A percentile compares a stretch with the other conserved stretches of the same genome.
phyloP scores from a whole-genome alignment of 2,888 invertebrate genomes.

The Steinernema scapterisci region DNA sequence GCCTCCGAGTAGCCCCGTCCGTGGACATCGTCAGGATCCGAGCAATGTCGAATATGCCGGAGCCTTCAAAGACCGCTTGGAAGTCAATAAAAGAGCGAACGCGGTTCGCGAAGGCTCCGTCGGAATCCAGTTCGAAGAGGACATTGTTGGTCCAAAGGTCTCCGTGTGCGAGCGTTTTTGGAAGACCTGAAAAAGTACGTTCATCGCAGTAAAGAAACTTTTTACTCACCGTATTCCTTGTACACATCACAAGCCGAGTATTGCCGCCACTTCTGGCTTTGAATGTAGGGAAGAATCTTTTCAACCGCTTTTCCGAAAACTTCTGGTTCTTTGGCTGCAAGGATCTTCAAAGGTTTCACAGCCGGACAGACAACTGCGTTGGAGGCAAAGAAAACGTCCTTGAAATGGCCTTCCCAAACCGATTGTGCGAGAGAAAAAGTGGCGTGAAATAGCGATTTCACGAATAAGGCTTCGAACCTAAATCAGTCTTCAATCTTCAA shows the following conservation, averaged over 20 bases:
- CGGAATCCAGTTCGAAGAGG: not conserved
- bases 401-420: not conserved
- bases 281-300: not conserved
- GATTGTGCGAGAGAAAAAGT: not conserved
- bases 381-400: not conserved
- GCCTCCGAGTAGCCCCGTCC: not conserved
- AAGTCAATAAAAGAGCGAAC: not conserved
- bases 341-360: not conserved
- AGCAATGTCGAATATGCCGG: not conserved
- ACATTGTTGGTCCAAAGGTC: conserved; percentile 15
- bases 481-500: not conserved
- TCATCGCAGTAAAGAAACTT: not conserved
- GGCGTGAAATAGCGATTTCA: not conserved
- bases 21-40: not conserved
- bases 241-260: not conserved
- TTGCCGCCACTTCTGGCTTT: not conserved
- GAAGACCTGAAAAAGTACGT: not conserved
- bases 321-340: not conserved
- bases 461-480: not conserved
- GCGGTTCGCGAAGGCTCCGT: not conserved
- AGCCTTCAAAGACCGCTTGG: not conserved
- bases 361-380: not conserved
- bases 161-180: not conserved
- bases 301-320: not conserved
- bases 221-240: not conserved